Evolutionary conservation across 2,113 vertebrate species (phyloP), one percentile per base, ranked within the genome.

Genomic region (Sigmodon hispidus): DNA sequence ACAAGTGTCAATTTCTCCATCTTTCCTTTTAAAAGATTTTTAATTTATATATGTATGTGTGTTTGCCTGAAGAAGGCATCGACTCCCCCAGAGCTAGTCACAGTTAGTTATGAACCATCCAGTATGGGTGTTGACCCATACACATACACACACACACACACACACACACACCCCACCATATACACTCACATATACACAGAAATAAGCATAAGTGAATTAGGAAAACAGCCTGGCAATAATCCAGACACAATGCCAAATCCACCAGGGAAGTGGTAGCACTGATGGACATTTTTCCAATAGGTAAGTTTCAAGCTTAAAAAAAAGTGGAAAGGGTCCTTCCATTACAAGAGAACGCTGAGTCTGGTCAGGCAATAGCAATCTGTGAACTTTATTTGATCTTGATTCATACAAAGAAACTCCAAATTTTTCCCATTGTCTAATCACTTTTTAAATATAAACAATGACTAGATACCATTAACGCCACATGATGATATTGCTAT

Each of bases 301-400:
- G 34, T n/a, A 91, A 92, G 45, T 59, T 87, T 72, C 59, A 70
- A 57, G 57, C 29, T 43, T 40, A 24, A 43, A 73, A 43, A 73
- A 73, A 75, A 45, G 36, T 80, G 5, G 36, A 89, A 70, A 65
- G 13, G 36, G 70, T 45, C 19, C 57, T 87, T 67, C 67, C 24
- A 69, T 94, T 85, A 87, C 89, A 91, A 79, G 48, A 79, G 34
- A 75, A 26, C 87, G 87, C 80, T 3, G 10, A 92, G 57, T 94
- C 75, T 69, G 83, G 89, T 45, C 92, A 90, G 84, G 48, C 36
- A 72, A 48, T 84, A 43, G 76, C 40, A 72, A 19, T n/a, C 22
- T 92, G 48, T 90, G 81, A 87, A 73, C 11, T 40, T 92, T 67
- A 91, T 85, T 76, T 95, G 75, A 73, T 94, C 55, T 94, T 52